Evolutionary conservation across 2,113 vertebrate species (phyloP).

Genomic region (Excalfactoria chinensis): DNA sequence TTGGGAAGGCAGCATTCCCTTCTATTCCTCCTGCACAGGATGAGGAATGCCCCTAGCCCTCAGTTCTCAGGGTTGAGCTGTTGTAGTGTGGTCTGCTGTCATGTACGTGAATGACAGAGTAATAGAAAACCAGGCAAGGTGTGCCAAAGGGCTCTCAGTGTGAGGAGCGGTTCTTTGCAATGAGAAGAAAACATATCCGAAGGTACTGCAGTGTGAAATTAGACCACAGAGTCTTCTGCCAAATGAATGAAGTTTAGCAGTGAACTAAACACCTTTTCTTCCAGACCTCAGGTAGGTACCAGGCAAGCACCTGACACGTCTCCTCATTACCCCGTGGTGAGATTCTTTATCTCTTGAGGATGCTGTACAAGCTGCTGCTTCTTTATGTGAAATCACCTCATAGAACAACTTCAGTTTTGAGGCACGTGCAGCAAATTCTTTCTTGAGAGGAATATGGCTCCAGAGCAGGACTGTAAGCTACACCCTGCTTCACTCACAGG

Average conservation of each 20-base stretch:
- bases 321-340: background rate
- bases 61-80: background rate
- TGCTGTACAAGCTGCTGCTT: background rate
- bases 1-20: accelerated
- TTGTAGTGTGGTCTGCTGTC: background rate
- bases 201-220: background rate
- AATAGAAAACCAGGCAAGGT: background rate
- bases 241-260: background rate
- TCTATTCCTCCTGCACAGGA: background rate
- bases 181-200: background rate
- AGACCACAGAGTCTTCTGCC: background rate
- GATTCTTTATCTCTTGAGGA: background rate
- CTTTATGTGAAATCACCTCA: background rate
- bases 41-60: background rate
- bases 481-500: background rate
- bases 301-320: background rate
- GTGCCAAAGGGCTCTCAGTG: background rate
- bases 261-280: background rate
- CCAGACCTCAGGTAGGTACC: background rate
- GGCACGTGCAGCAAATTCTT: background rate
- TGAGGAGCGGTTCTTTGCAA: background rate
- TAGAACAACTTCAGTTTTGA: background rate
- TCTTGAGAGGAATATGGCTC: background rate
- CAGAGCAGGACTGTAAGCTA: background rate
- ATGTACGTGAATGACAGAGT: background rate